Evolutionary conservation across 2,113 vertebrate species (phyloP).

Genomic region (Mobula birostris): DNA sequence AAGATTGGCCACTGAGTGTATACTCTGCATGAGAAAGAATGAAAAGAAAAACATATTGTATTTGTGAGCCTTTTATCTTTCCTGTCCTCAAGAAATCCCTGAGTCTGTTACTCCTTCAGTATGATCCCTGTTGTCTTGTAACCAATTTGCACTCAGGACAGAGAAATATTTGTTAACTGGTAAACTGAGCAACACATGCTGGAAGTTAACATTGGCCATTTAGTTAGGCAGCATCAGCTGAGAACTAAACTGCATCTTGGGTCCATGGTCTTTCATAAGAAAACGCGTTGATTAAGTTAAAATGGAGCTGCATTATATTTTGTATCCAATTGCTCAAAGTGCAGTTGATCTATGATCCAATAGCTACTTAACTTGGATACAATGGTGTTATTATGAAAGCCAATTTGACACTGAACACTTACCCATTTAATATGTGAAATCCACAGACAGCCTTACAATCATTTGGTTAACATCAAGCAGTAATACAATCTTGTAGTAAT

Average conservation of each 20-base stretch:
- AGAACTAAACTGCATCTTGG: too few relatives aligned
- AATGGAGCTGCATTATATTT: background rate
- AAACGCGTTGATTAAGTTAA: too few relatives aligned
- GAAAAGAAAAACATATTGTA: background rate
- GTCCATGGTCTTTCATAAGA: too few relatives aligned
- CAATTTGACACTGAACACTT: background rate
- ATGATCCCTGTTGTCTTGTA: background rate
- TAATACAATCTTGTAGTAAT: background rate
- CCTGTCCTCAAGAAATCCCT: background rate
- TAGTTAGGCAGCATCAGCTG: background rate
- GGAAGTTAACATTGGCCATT: background rate
- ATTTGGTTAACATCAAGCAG: slow-evolving; percentile 4
- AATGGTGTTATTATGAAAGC: background rate
- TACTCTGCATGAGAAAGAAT: background rate
- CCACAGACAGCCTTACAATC: background rate
- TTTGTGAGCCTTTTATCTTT: background rate
- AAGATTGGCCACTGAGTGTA: too few relatives aligned
- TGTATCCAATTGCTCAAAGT: background rate
- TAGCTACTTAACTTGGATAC: background rate
- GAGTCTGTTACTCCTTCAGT: background rate
- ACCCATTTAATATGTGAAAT: background rate
- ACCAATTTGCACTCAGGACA: background rate
- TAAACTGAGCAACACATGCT: too few relatives aligned
- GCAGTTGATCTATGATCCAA: background rate
- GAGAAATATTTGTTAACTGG: too few relatives aligned